A percentile compares a stretch with the other conserved stretches of the same genome.
Conservation (phyloP, 1,140 invertebrate species). For the Nasonia longicornis region DNA sequence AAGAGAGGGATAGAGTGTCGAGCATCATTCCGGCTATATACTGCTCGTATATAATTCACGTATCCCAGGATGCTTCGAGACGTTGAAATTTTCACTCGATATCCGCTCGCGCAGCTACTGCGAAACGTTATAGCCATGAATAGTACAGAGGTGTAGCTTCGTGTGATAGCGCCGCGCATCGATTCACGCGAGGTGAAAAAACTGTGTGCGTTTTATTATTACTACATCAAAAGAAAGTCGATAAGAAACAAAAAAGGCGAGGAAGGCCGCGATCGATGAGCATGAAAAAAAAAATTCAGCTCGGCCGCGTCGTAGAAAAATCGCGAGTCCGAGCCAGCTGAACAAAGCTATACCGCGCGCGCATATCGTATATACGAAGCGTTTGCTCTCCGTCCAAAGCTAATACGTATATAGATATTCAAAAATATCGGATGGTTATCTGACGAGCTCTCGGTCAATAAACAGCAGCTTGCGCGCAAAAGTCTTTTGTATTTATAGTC, state of each 20-base stretch:
- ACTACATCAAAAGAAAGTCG: not conserved
- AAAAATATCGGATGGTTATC: not conserved
- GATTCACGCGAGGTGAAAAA: not conserved
- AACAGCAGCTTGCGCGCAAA: not conserved
- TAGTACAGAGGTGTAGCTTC: not conserved
- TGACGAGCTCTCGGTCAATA: not conserved
- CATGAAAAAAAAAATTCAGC: no score
- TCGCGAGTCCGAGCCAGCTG: not conserved
- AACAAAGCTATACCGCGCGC: not conserved
- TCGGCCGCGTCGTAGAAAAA: not conserved
- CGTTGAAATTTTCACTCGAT: not conserved
- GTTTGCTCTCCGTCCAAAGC: not conserved
- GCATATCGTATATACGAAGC: no score
- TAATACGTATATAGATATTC: not conserved
- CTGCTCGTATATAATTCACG: not conserved
- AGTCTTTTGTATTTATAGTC: constrained; percentile 21
- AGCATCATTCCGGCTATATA: no score
- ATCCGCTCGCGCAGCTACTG: not conserved
- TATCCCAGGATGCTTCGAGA: not conserved
- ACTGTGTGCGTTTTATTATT: not conserved
- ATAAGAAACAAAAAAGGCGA: not conserved
- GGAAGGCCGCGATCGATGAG: not conserved
- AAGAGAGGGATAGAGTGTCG: no score
- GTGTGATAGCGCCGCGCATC: not conserved
- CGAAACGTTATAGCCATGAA: not conserved